phyloP scores from a whole-genome alignment of 2,888 invertebrate species.

The Dusona sp. region DNA sequence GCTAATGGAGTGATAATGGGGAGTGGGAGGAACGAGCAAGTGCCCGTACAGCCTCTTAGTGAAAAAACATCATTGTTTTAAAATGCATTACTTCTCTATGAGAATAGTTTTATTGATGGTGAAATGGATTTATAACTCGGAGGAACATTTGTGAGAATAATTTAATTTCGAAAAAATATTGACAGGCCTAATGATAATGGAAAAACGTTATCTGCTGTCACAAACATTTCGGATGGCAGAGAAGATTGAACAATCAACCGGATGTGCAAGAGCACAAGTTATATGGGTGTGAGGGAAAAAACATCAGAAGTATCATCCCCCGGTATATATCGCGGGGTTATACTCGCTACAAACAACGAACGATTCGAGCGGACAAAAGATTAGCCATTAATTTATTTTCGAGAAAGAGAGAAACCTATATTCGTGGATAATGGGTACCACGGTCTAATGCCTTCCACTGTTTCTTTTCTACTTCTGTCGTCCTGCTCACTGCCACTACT shows the following conservation, averaged over 20 bases:
- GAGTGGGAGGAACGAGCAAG: slow-evolving; percentile 39
- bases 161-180: not conserved
- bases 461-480: slow-evolving; percentile 75
- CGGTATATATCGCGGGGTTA: slow-evolving; percentile 22
- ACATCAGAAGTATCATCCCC: slow-evolving; percentile 1
- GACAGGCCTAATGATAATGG: not conserved
- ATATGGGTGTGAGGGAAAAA: slow-evolving; percentile 39
- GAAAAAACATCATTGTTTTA: not conserved
- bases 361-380: slow-evolving; percentile 73
- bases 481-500: slow-evolving; percentile 13
- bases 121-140: not conserved
- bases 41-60: slow-evolving; percentile 8
- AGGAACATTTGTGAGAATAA: not conserved
- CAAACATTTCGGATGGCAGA: slow-evolving; percentile 40
- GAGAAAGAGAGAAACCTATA: slow-evolving; percentile 75
- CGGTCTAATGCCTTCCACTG: slow-evolving; percentile 84
- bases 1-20: slow-evolving; percentile 68
- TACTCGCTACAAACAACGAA: slow-evolving; percentile 24
- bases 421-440: slow-evolving; percentile 83
- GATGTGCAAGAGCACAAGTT: slow-evolving; percentile 17
- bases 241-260: slow-evolving; percentile 59
- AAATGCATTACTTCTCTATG: not conserved
- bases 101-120: not conserved
- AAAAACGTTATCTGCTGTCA: slow-evolving; percentile 33
- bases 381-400: slow-evolving; percentile 83